phyloP scores from a whole-genome alignment of 1,140 invertebrate species.

The Paralvinella palmiformis region DNA sequence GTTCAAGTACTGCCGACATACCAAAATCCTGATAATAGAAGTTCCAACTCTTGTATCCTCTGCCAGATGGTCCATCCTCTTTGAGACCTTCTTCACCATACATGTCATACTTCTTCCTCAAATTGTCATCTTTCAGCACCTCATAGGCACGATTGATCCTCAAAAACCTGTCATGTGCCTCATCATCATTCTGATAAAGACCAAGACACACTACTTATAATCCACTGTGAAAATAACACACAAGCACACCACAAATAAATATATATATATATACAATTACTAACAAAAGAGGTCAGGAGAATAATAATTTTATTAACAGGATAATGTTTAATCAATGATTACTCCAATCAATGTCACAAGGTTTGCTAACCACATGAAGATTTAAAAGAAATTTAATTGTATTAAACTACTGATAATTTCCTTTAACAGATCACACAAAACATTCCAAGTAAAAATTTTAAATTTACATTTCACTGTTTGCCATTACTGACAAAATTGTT shows the following conservation, averaged over 20 bases:
- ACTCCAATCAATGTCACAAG: neutral
- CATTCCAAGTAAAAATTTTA: too few relatives aligned
- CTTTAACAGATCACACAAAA: too few relatives aligned
- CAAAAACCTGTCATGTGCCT: slow-evolving; percentile 70
- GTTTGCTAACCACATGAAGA: neutral
- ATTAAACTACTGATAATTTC: too few relatives aligned
- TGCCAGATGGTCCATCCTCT: slow-evolving; percentile 53
- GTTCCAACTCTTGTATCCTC: slow-evolving; percentile 69
- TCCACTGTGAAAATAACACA: too few relatives aligned
- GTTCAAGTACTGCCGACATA: too few relatives aligned
- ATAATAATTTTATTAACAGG: neutral
- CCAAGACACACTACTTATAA: neutral
- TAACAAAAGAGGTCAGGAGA: neutral
- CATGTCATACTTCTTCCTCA: slow-evolving; percentile 71
- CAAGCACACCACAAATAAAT: neutral
- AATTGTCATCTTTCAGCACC: slow-evolving; percentile 73
- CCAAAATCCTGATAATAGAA: slow-evolving; percentile 82
- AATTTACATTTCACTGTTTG: too few relatives aligned
- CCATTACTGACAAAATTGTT: too few relatives aligned
- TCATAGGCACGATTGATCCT: slow-evolving; percentile 76
- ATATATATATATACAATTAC: neutral
- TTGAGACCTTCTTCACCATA: slow-evolving; percentile 68
- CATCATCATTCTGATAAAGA: slow-evolving; percentile 59
- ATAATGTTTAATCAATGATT: neutral
- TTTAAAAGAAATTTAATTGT: too few relatives aligned